phyloP scores from a whole-genome alignment of 2,888 invertebrate species.

The Allacma fusca region DNA sequence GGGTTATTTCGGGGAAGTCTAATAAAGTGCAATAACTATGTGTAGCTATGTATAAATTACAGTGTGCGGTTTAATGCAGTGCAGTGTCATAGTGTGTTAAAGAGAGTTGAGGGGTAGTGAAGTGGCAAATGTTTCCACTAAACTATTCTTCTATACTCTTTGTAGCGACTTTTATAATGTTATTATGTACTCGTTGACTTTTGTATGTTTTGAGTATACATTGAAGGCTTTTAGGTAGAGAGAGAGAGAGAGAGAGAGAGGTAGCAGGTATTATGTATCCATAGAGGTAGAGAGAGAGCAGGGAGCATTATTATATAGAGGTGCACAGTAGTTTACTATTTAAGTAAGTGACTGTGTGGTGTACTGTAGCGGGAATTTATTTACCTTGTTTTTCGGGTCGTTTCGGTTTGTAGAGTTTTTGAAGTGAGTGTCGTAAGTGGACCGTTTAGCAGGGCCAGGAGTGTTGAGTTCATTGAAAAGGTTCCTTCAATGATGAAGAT shows the following conservation, averaged over 20 bases:
- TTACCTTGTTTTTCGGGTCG: conserved; percentile 30
- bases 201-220: background rate
- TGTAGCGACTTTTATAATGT: too few species aligned
- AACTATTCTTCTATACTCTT: background rate
- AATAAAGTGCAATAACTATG: conserved; percentile 2
- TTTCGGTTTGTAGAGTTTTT: conserved; percentile 38
- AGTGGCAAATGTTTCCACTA: conserved; percentile 2
- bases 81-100: conserved; percentile 5
- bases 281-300: too few species aligned
- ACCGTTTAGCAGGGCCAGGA: conserved; percentile 47
- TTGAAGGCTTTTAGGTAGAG: background rate
- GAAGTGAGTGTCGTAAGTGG: conserved; percentile 50
- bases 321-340: too few species aligned
- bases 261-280: background rate
- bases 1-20: background rate
- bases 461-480: conserved; percentile 52
- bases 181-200: background rate
- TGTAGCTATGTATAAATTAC: background rate
- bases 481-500: conserved; percentile 43
- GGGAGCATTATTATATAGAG: too few species aligned
- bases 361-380: conserved; percentile 33
- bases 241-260: background rate
- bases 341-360: background rate
- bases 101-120: background rate
- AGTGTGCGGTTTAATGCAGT: background rate